phyloP scores from a whole-genome alignment of 2,113 vertebrate genomes.

The Gallinago jamesoni region DNA sequence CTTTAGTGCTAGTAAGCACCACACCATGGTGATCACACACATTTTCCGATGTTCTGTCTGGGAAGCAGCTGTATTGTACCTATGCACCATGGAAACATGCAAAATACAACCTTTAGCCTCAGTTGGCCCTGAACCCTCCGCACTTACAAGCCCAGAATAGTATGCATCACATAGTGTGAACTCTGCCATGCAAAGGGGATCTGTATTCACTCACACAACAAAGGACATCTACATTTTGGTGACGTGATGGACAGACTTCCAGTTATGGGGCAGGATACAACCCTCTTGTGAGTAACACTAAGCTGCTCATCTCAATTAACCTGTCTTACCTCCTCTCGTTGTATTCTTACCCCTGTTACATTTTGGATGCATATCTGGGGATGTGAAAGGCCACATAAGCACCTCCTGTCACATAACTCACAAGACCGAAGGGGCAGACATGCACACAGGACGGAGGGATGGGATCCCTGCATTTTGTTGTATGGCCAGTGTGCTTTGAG shows the following conservation, averaged over 20 bases:
- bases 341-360: neutral
- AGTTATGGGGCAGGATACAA: neutral
- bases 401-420: neutral
- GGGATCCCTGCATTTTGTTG: neutral
- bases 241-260: neutral
- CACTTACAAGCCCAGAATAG: neutral
- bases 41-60: neutral
- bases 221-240: neutral
- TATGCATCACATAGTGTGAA: accelerated
- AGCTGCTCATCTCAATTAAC: neutral
- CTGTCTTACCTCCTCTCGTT: neutral
- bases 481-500: neutral
- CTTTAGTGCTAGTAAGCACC: neutral
- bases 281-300: neutral
- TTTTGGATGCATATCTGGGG: neutral
- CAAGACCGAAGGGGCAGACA: neutral
- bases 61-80: neutral
- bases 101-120: neutral
- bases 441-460: neutral
- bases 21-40: neutral
- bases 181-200: neutral
- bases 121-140: neutral
- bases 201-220: neutral
- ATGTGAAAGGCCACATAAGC: neutral
- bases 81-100: neutral